Base-by-base conservation (phyloP, 2,113 vertebrate species). In the Tyrannus savana region DNA sequence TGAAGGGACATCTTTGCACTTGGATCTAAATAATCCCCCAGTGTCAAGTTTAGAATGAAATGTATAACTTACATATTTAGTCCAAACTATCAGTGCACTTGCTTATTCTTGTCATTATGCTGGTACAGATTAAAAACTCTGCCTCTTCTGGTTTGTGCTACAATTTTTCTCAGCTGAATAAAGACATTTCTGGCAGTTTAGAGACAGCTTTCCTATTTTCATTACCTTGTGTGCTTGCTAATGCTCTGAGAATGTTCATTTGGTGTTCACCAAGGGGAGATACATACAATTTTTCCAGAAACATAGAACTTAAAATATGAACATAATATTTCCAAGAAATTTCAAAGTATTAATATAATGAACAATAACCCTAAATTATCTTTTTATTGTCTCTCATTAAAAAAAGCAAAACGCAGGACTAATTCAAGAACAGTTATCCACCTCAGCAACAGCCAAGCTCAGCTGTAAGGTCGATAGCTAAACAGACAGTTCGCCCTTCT, bases 131-230 rank as follows among this genome's bases (percentile, higher is more conserved):
- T 93, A 94, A 97, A 95, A 59, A 84, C 47, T 96, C 80, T 68
- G 35, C 66, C 72, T 91, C 49, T 87, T 92, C 92, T 74, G 75
- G 55, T 88, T 96, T 97, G 84, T 94, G 94, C 95, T 96, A 95
- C 92, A 96, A 73, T 96, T 97, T 95, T 96, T 96, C 93, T 95
- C 97, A 97, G 66, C 88, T 95, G 86, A 90, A 95, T 79, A 90
- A 81, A 95, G 87, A 86, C 87, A 91, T 87, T 92, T 96, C 74
- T 96, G 95, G 91, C 92, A 95, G 96, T 96, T 98, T 96, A 96
- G 93, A 98, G 97, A 97, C 33, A 18, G 68, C 90, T 93, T 95
- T 97, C 91, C 71, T 84, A 16, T 78, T 95, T 86, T 84, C 24
- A 82, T 82, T 92, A 89, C 86, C 89, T 84, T 56, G 8, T 42